Evolutionary conservation across 2,797 vertebrate species (phyloP), one percentile per base, ranked within the genome.

Genomic region (Semotilus atromaculatus): DNA sequence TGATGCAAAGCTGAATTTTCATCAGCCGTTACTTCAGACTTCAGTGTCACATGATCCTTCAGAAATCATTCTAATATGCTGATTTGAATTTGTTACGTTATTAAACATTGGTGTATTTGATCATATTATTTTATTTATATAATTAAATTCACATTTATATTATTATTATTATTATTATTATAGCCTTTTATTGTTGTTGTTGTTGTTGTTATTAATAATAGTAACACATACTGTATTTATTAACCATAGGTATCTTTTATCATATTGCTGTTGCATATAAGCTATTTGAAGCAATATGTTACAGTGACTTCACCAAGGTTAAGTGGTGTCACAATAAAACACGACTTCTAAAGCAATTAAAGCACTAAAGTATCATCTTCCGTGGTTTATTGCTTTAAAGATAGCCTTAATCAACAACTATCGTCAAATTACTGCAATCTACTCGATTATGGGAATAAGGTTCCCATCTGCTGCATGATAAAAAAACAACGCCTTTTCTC

Each of bases 321-420:
- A 38, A 58, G 14, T 38, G 74, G 21, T 11, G 14, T 76, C 55
- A 36, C 31, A 40, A 76, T 36, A 58, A 58, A 76, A 16, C 18
- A 4, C 0, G 9, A 14, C 36, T 64, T 64, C 11, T 51, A 79
- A 43, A 55, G 18, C 36, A 66, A 43, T 78, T 43, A 29, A 13
- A 18, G 16, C n/a, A 29, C 19, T 31, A 73, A 36, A 40, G 80
- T 1, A 11, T 36, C 1, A 53, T 60, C 23, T 40, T 43, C 43
- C 0, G 11, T 66, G 60, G 19, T 2, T 51, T 23, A 31, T 80
- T 23, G 26, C 19, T 66, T n/a, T 66, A 21, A 34, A 40, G 66
- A 51, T 36, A 36, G 23, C 29, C 64, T 38, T 85, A 80, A 34
- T 48, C 58, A 67, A 81, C 60, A 75, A 55, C 68, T 68, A 34